Evolutionary conservation across 1,140 invertebrate genomes (phyloP), one percentile per base, ranked within the genome.

Genomic region (Zeugodacus cucurbitae): DNA sequence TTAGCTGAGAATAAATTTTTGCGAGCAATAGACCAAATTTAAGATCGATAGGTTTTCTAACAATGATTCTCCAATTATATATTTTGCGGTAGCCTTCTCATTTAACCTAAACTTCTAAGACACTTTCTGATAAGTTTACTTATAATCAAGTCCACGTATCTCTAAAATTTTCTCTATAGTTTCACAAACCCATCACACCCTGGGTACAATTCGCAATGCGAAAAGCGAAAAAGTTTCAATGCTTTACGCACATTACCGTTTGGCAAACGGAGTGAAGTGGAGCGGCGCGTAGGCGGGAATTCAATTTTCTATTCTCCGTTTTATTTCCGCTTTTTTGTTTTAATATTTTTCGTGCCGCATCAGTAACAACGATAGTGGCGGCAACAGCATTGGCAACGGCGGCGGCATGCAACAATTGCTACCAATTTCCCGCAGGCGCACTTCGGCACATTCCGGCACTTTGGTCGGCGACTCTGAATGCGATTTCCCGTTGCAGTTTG

Each of bases 241-340:
- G 32, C 32, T 74, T n/a, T 74, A 74, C 34, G 67, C 67, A 74
- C 37, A 74, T 74, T 74, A 41, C 17, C 20, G 1, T 74, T n/a
- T n/a, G 34, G 22, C 17, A 20, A n/a, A 26, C 58, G 58, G 58
- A 74, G 17, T 74, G 67, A 37, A 74, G 67, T 41, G 34, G 14
- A 37, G 67, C 67, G 34, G 34, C 20, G 67, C 67, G 17, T 74
- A 74, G 67, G 67, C 67, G 67, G 32, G 32, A 74, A 74, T 74
- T 74, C 67, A 74, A 74, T 74, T 74, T 74, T 74, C 32, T 37
- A 74, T 74, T 74, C 67, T 74, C 67, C 34, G 67, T 32, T 74
- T 74, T 74, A 74, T 74, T 74, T 74, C 67, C 67, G 67, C 64
- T 67, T 34, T 67, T 67, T 67, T 67, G 64, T 67, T 74, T 74